Evolutionary conservation across 2,113 vertebrate genomes (phyloP), one percentile per base, ranked within the genome.

Genomic region (Heteronetta atricapilla): DNA sequence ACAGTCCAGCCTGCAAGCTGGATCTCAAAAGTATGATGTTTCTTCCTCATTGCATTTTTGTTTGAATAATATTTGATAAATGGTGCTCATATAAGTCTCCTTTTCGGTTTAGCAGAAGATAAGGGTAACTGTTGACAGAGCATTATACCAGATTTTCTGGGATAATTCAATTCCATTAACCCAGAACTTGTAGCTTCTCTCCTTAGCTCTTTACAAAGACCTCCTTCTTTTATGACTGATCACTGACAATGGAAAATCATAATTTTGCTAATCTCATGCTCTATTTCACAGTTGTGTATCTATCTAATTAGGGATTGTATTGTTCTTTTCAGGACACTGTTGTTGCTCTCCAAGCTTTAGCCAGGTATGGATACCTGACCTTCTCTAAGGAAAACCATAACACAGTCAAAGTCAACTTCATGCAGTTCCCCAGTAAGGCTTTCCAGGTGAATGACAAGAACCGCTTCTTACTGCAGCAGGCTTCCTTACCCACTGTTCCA

Each of bases 321-420:
- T 75, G 8, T 84, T 93, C n/a, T 75, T 96, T 94, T 67, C 84
- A 98, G 98, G 97, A 97, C 77, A 98, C 97, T 7, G 87, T 96
- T 6, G 76, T 98, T 36, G 98, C 97, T 81, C 96, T 98, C 74
- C 97, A 97, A 56, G 98, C 97, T 52, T 82, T 98, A 52, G 93
- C 96, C 52, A 88, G 38, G 34, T 98, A 98, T 1, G 96, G 83
- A 82, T 95, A 94, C 53, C 82, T 96, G 87, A 98, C 96, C 38
- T 97, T 96, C 83, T 96, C 94, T 23, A 92, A 96, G n/a, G 13
- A 56, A 1, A 67, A 2, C 23, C 59, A 84, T 56, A 97, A 95
- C 60, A 95, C 33, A 0, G 70, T 98, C 21, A 34, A 91, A 53
- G 60, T 97, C 46, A 88, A 26, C 44, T 90, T n/a, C 31, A 58